Conservation (phyloP, 2,113 vertebrate species). For the Entelurus aequoreus region DNA sequence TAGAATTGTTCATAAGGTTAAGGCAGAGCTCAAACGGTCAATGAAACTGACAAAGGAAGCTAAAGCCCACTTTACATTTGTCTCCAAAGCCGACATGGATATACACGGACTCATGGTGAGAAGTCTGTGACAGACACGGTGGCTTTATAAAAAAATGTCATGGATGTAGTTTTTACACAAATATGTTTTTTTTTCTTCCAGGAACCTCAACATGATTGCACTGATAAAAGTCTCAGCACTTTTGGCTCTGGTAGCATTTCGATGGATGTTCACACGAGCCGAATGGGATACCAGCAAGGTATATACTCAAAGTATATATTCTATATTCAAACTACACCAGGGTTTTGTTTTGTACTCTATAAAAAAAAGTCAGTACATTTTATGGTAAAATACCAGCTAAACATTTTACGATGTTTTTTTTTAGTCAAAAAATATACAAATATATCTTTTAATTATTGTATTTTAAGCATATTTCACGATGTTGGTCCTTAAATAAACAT, state of each 20-base stretch:
- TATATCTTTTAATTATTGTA: too few relatives aligned
- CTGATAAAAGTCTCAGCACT: slow-evolving; percentile 44
- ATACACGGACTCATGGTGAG: slow-evolving; percentile 55
- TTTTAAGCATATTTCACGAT: too few relatives aligned
- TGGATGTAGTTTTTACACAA: not conserved
- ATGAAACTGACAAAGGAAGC: slow-evolving; percentile 39
- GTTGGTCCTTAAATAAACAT: too few relatives aligned
- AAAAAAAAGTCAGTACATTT: too few relatives aligned
- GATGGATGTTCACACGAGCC: slow-evolving; percentile 47
- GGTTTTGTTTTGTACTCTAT: too few relatives aligned
- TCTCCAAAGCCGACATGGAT: slow-evolving; percentile 49
- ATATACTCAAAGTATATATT: not conserved
- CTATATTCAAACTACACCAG: too few relatives aligned
- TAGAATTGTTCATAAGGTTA: slow-evolving; percentile 50
- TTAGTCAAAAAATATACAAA: too few relatives aligned
- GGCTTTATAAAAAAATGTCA: not conserved
- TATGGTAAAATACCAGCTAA: too few relatives aligned
- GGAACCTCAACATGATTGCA: slow-evolving; percentile 50
- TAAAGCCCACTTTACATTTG: slow-evolving; percentile 50
- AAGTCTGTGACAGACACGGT: not conserved
- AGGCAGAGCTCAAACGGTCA: slow-evolving; percentile 53
- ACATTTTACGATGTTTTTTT: too few relatives aligned
- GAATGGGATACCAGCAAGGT: slow-evolving; percentile 63
- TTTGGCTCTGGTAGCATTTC: slow-evolving; percentile 61
- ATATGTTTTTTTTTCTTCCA: slow-evolving; percentile 27